These are phyloP conservation scores for Bradypodion ventrale DNA, from an alignment of 2,797 vertebrate species.

Conservation along the genomic window DNA sequence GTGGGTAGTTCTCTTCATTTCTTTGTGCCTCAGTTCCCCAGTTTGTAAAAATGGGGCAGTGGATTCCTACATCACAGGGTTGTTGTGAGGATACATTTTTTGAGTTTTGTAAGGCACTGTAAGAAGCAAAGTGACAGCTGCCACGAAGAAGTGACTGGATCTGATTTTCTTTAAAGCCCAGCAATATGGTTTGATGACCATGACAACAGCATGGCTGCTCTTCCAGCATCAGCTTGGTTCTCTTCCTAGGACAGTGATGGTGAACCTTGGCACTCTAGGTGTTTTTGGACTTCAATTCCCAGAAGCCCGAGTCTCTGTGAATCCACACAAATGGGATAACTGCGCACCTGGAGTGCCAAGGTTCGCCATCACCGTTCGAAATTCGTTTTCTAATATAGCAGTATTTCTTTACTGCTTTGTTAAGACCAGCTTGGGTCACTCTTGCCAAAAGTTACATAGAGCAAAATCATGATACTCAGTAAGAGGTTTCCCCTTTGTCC, in stretches of 20 bases:
- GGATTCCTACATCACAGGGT: not conserved
- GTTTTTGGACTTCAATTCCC: too few relatives aligned
- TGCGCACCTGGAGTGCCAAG: too few relatives aligned
- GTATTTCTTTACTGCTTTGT: too few relatives aligned
- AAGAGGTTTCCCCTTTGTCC: not conserved
- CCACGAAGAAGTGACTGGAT: constrained; percentile 4
- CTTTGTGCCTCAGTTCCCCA: constrained; percentile 15
- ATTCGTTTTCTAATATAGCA: not conserved
- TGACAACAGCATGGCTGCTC: not conserved
- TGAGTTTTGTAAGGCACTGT: not conserved
- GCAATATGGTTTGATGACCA: not conserved
- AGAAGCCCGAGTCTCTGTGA: too few relatives aligned
- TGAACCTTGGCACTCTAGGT: too few relatives aligned
- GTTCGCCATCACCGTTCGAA: too few relatives aligned
- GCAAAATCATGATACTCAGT: not conserved
- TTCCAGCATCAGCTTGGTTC: not conserved
- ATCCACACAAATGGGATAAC: too few relatives aligned
- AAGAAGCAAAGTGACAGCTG: not conserved
- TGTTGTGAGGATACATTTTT: constrained; percentile 26
- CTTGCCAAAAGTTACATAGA: not conserved
- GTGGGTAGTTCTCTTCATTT: not conserved
- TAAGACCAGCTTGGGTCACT: not conserved
- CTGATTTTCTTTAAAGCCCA: not conserved
- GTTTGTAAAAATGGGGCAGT: not conserved
- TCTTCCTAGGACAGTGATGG: too few relatives aligned